phyloP scores from a whole-genome alignment of 2,113 vertebrate genomes.

The Talpa occidentalis region DNA sequence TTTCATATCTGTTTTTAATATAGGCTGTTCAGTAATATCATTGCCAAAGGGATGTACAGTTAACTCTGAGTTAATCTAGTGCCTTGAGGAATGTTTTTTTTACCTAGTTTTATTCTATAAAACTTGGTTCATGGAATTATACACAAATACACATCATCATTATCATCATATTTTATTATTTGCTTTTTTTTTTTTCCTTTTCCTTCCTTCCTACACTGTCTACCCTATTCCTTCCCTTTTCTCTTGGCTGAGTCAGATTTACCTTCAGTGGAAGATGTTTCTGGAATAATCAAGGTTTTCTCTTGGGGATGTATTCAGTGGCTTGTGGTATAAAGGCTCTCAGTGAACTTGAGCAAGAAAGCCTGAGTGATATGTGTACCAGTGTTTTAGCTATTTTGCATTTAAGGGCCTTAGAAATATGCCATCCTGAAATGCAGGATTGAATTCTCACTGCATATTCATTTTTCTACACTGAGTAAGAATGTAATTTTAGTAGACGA shows the following conservation, averaged over 20 bases:
- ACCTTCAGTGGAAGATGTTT: background rate
- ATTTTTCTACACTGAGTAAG: background rate
- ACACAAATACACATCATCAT: background rate
- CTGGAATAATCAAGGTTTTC: background rate
- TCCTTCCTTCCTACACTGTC: background rate
- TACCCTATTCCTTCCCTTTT: background rate
- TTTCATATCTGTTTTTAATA: constrained; percentile 25
- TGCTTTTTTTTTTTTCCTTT: background rate
- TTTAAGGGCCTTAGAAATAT: background rate
- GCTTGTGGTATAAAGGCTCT: background rate
- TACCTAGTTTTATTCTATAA: background rate
- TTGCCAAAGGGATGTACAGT: background rate
- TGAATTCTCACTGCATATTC: constrained; percentile 3
- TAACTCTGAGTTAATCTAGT: constrained; percentile 4
- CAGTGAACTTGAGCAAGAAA: background rate
- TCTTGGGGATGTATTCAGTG: background rate
- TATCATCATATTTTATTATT: background rate
- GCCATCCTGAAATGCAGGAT: background rate
- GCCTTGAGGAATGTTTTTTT: constrained; percentile 1
- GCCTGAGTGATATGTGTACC: background rate
- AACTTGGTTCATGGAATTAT: background rate
- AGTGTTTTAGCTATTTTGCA: background rate
- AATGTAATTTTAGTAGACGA: constrained; percentile 49
- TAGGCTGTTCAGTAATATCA: background rate
- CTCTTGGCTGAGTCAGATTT: constrained; percentile 4